phyloP scores from a whole-genome alignment of 2,888 invertebrate genomes.

The Standfussiana lucernea region DNA sequence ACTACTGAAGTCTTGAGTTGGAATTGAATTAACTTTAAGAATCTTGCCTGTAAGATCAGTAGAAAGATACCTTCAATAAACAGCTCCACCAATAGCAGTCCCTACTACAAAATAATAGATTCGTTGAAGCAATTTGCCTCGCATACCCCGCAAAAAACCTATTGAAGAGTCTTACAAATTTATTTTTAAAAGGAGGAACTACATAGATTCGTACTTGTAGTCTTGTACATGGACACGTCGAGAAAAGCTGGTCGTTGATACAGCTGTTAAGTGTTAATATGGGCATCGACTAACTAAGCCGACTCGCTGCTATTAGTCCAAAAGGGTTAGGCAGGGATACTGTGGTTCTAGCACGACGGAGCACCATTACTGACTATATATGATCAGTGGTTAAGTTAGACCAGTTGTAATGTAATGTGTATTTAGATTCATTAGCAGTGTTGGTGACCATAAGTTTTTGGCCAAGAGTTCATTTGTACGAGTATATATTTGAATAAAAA shows the following conservation, averaged over 20 bases:
- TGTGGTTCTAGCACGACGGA: slow-evolving; percentile 36
- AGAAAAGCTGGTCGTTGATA: slow-evolving; percentile 54
- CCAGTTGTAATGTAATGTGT: background rate
- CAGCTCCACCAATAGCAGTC: background rate
- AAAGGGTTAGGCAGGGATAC: slow-evolving; percentile 38
- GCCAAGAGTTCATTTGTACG: too few relatives aligned
- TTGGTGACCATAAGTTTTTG: background rate
- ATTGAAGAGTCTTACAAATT: slow-evolving; percentile 27
- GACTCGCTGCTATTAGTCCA: slow-evolving; percentile 58
- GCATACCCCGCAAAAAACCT: slow-evolving; percentile 27
- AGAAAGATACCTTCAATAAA: background rate
- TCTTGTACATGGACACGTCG: slow-evolving; percentile 17
- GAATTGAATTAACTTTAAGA: background rate
- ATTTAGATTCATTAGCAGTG: background rate
- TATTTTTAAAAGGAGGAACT: slow-evolving; percentile 31
- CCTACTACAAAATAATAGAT: slow-evolving; percentile 1
- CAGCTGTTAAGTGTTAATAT: slow-evolving; percentile 63
- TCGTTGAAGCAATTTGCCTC: slow-evolving; percentile 40
- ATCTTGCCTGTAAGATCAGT: background rate
- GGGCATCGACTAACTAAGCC: slow-evolving; percentile 60
- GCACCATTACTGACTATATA: slow-evolving; percentile 35
- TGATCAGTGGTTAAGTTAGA: slow-evolving; percentile 23
- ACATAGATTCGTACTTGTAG: slow-evolving; percentile 17
- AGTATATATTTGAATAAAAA: too few relatives aligned
- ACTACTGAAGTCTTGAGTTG: background rate